These are phyloP conservation scores for Cardiocondyla obscurior DNA, from an alignment of 1,140 invertebrate species.

Conservation along the genomic window DNA sequence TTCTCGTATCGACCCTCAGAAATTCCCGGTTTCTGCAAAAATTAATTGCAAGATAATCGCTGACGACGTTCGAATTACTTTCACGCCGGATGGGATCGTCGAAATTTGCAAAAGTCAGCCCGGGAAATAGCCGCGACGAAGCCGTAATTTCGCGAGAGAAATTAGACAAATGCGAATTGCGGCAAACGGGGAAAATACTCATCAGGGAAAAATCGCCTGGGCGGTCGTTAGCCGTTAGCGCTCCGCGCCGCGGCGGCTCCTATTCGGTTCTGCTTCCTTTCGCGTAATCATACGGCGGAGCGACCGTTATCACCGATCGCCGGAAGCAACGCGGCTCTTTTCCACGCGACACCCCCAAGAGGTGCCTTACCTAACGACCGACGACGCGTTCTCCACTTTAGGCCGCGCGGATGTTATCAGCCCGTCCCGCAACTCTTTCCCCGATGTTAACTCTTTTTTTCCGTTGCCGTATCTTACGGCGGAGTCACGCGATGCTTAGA, in stretches of 20 bases:
- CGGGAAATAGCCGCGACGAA: background rate
- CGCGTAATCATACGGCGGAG: constrained; percentile 7
- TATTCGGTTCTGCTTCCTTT: constrained; percentile 44
- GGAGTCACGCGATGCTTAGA: background rate
- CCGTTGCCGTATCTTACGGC: background rate
- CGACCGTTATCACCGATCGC: constrained; percentile 48
- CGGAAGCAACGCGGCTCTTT: constrained; percentile 49
- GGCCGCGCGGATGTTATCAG: constrained; percentile 34
- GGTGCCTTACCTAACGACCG: background rate
- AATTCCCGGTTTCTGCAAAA: background rate
- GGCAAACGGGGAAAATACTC: background rate
- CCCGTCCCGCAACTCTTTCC: background rate
- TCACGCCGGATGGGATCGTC: background rate
- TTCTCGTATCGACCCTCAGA: background rate
- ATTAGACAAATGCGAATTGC: background rate
- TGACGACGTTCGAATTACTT: too few species aligned
- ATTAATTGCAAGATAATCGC: background rate
- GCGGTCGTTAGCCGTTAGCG: constrained; percentile 8
- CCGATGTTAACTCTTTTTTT: background rate
- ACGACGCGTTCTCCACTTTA: constrained; percentile 19
- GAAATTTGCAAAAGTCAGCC: background rate
- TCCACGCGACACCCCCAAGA: constrained; percentile 28
- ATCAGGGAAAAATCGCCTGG: background rate
- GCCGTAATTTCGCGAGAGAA: background rate
- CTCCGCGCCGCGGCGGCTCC: background rate